Conservation (phyloP, 1,140 invertebrate species). For the Pseudoatta argentina region DNA sequence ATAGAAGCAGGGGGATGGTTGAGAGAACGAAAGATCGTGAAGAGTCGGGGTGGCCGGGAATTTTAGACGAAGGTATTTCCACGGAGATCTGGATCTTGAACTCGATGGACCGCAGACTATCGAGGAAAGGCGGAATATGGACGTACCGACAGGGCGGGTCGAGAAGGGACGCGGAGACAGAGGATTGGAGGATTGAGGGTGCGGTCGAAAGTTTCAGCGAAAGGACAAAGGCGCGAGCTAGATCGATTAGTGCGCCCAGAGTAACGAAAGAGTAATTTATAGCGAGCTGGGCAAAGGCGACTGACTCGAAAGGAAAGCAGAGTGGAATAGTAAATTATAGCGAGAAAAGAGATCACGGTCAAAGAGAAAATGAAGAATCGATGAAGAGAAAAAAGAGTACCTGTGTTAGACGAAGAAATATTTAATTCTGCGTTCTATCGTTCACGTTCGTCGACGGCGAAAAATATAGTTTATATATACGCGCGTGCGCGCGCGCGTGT, state of each 20-base stretch:
- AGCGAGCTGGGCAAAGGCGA: conserved; percentile 51
- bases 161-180: conserved; percentile 22
- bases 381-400: conserved; percentile 29
- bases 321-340: conserved; percentile 56
- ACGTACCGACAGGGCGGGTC: conserved; percentile 2
- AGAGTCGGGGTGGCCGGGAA: conserved; percentile 15
- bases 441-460: neutral
- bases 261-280: conserved; percentile 64
- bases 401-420: conserved; percentile 46
- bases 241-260: conserved; percentile 58
- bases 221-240: conserved; percentile 57
- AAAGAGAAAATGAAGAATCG: conserved; percentile 48
- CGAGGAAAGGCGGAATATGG: conserved; percentile 32
- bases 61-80: conserved; percentile 48
- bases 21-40: conserved; percentile 38
- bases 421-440: conserved; percentile 56
- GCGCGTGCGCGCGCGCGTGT: too few relatives aligned
- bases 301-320: conserved; percentile 45
- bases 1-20: conserved; percentile 2
- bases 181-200: conserved; percentile 26
- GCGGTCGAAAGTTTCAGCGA: conserved; percentile 65
- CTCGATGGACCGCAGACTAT: conserved; percentile 11
- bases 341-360: conserved; percentile 34
- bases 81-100: conserved; percentile 63
- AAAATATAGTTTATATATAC: conserved; percentile 15